A percentile compares a stretch with the other conserved stretches of the same genome.
phyloP scores from a whole-genome alignment of 2,888 invertebrate species.

The Napeogenes inachia region DNA sequence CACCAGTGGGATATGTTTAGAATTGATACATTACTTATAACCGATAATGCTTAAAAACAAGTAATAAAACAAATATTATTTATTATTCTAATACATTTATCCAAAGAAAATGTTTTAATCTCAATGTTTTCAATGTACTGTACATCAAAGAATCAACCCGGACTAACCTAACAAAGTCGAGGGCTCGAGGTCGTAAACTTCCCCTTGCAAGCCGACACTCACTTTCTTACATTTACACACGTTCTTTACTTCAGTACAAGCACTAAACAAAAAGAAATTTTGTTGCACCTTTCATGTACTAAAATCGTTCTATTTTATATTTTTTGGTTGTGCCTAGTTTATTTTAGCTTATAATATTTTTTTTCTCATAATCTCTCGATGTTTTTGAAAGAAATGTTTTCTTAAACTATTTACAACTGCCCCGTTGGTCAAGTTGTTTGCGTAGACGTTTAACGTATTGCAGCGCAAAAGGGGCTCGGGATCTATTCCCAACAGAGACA shows the following conservation, averaged over 20 bases:
- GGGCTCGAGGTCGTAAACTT: conserved; percentile 71
- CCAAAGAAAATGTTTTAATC: conserved; percentile 13
- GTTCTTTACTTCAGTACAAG: conserved; percentile 30
- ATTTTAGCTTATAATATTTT: neutral
- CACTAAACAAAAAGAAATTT: conserved; percentile 20
- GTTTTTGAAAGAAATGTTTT: too few species aligned
- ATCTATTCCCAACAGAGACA: too few species aligned
- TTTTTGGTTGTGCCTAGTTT: neutral
- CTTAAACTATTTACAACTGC: too few species aligned
- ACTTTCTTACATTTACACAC: conserved; percentile 40
- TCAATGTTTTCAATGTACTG: conserved; percentile 40
- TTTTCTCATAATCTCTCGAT: too few species aligned
- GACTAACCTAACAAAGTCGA: conserved; percentile 54
- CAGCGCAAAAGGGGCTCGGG: too few species aligned
- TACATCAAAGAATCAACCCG: conserved; percentile 65
- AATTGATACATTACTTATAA: too few species aligned
- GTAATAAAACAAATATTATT: too few species aligned
- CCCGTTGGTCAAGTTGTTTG: too few species aligned
- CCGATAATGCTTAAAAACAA: too few species aligned
- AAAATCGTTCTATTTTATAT: conserved; percentile 9
- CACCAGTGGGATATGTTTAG: too few species aligned
- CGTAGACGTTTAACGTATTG: too few species aligned
- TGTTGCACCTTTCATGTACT: conserved; percentile 18
- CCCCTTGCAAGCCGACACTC: conserved; percentile 52
- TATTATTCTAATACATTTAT: too few species aligned